Base-by-base conservation (phyloP, 2,888 invertebrate genomes). In the Lordiphosa andalusiaca region DNA sequence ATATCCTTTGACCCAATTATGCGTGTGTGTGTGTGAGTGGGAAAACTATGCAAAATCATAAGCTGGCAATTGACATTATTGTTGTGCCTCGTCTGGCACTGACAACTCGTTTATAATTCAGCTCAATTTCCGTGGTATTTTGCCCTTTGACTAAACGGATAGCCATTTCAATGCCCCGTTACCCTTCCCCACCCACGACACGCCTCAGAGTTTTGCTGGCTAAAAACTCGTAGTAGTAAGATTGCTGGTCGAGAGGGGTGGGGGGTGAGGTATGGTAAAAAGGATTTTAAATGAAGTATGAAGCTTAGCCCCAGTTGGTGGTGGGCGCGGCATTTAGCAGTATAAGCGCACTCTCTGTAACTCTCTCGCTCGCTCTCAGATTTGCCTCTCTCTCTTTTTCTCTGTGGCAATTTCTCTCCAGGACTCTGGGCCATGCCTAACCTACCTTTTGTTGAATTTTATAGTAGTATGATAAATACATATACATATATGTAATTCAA, bases 1-100 rank as follows among this genome's bases (percentile, higher is more conserved):
- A 86, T 85, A 86, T 86, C 86, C 87, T 86, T 86, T 86, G 86
- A 86, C 86, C 86, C 83, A 86, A 85, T 84, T 86, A 72, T 74
- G 66, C 19, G 40, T 41, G 57, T 53, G 13, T 37, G 4, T 36
- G n/a, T 36, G 37, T 21, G 19, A 0, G 19, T 16, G 23, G 9
- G 36, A 51, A 51, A 64, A 64, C 55, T 67, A 64, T 67, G 53
- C 63, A 65, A 65, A 66, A 54, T 66, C 71, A 80, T 69, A 44
- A 44, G 50, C 59, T 69, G 73, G 69, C 83, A 80, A 78, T 81
- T 70, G 76, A 64, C 74, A 75, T 61, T 57, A 65, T 65, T 51
- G 47, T 63, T 62, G 30, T 10, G 10, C 9, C 9, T 42, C 55
- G 51, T 56, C 44, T 41, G 51, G 23, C 55, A 55, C 48, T 59